These are phyloP conservation scores for Ceratoteleas bidentatus DNA, from an alignment of 1,140 invertebrate species.

Conservation along the genomic window DNA sequence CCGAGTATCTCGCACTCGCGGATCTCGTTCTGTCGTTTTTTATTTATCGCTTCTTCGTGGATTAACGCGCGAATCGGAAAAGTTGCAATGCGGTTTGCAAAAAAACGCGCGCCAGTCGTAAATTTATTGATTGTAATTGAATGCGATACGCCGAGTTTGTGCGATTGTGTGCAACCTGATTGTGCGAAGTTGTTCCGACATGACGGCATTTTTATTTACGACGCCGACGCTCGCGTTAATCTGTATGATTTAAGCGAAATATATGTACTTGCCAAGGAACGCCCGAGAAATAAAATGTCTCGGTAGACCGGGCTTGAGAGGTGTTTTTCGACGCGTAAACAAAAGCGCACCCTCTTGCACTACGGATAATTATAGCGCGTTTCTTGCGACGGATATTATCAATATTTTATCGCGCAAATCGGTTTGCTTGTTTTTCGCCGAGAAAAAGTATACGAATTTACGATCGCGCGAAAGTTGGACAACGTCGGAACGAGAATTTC, in stretches of 20 bases:
- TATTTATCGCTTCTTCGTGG: not conserved
- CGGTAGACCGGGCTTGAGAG: slow-evolving; percentile 28
- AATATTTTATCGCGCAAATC: too few species aligned
- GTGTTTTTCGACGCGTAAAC: slow-evolving; percentile 48
- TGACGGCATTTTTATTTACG: slow-evolving; percentile 2
- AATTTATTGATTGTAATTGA: too few species aligned
- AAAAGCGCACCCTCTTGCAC: slow-evolving; percentile 26
- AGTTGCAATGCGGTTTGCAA: not conserved
- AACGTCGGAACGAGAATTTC: too few species aligned
- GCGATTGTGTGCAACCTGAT: not conserved
- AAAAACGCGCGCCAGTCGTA: too few species aligned
- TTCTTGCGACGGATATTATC: too few species aligned
- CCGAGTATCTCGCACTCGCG: not conserved
- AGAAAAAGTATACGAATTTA: too few species aligned
- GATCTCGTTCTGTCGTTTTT: not conserved
- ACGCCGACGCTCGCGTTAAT: slow-evolving; percentile 2
- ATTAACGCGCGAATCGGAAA: not conserved
- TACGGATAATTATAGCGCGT: too few species aligned
- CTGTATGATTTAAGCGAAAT: slow-evolving; percentile 17
- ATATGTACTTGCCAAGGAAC: slow-evolving; percentile 13
- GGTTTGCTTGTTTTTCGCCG: too few species aligned
- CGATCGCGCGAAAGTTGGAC: too few species aligned
- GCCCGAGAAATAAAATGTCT: slow-evolving; percentile 24
- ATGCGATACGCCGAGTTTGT: too few species aligned
- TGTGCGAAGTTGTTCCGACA: not conserved